phyloP scores from a whole-genome alignment of 2,797 vertebrate genomes.

The Lutjanus campechanus region DNA sequence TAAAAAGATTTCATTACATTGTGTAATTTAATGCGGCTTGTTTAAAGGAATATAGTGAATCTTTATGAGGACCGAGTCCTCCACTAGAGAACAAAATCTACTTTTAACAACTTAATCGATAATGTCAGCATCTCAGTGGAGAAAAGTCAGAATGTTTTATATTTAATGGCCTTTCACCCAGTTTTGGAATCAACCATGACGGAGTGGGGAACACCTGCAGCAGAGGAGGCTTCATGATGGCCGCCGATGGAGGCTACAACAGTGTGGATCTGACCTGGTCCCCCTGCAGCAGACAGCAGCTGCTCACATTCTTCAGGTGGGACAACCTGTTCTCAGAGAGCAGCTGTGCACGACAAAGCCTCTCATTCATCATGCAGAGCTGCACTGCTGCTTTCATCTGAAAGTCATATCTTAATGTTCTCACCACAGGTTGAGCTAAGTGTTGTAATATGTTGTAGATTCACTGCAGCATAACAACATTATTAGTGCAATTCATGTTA shows the following conservation, averaged over 20 bases:
- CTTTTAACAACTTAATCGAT: neutral
- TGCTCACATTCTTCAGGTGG: conserved; percentile 91
- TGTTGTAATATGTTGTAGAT: neutral
- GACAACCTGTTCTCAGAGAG: conserved; percentile 29
- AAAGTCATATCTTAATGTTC: conserved; percentile 12
- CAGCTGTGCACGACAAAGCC: conserved; percentile 51
- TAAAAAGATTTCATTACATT: neutral
- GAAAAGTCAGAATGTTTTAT: neutral
- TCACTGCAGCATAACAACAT: too few species aligned
- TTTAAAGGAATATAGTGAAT: neutral
- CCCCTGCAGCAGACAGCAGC: conserved; percentile 89
- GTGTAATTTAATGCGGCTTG: neutral
- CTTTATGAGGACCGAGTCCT: too few species aligned
- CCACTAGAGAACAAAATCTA: neutral
- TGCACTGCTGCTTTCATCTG: conserved; percentile 14
- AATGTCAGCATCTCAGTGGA: neutral
- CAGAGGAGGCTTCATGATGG: conserved; percentile 92
- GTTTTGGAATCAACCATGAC: conserved; percentile 95
- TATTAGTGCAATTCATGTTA: too few species aligned
- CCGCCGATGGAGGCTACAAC: conserved; percentile 88
- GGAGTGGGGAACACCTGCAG: conserved; percentile 88
- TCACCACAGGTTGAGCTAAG: neutral
- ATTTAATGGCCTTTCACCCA: conserved; percentile 60
- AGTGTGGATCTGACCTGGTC: conserved; percentile 92
- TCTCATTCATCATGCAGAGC: conserved; percentile 45